phyloP scores from a whole-genome alignment of 2,888 invertebrate genomes.

The Hirtodrosophila duncani region DNA sequence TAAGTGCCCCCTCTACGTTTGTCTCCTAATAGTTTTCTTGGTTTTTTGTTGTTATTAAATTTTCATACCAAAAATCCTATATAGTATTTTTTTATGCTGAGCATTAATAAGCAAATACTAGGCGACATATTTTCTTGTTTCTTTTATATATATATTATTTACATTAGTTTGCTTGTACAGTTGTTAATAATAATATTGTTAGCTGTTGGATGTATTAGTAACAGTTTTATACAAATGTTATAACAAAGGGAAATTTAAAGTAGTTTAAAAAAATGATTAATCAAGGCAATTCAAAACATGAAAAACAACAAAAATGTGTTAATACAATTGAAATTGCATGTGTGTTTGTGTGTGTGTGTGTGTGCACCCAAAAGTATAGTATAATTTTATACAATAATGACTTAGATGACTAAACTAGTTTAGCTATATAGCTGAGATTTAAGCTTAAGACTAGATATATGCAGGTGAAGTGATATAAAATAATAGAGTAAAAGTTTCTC shows the following conservation, averaged over 20 bases:
- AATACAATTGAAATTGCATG: conserved; percentile 12
- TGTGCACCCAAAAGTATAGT: conserved; percentile 2
- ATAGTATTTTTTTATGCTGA: conserved; percentile 31
- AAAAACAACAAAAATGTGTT: conserved; percentile 46
- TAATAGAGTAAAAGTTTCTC: no score
- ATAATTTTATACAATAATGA: conserved; percentile 10
- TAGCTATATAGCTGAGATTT: no score
- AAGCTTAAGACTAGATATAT: no score
- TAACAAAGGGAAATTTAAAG: conserved; percentile 2
- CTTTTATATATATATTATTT: conserved; percentile 33
- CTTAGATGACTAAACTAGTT: conserved; percentile 9
- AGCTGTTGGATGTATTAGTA: conserved; percentile 18
- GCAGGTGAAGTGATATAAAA: no score
- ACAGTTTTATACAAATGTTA: conserved; percentile 9
- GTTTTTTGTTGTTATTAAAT: conserved; percentile 6
- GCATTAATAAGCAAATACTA: conserved; percentile 62
- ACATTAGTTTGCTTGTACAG: conserved; percentile 30
- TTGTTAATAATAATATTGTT: conserved; percentile 5
- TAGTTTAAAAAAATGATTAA: conserved; percentile 10
- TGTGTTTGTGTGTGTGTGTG: no score
- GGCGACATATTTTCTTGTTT: conserved; percentile 22
- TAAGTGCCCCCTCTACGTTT: no score
- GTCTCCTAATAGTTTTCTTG: no score
- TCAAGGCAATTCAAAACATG: conserved; percentile 25
- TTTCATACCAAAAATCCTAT: conserved; percentile 3